Conservation (phyloP, 2,888 invertebrate species). For the Agriopis leucophaearia region DNA sequence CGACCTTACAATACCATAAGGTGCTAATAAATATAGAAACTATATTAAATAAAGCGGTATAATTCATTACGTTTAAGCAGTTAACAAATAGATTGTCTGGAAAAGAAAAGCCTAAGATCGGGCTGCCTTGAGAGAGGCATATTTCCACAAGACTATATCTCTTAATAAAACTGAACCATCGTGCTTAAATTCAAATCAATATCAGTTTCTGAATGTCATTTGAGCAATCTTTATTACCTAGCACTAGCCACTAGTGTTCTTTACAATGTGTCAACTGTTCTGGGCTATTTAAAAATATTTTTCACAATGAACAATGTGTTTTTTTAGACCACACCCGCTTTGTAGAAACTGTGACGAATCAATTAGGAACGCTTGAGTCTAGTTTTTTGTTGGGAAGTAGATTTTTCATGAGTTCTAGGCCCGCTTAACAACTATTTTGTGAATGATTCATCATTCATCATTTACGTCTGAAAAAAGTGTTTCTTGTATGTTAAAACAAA, state of each 20-base stretch:
- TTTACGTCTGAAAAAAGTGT: background rate
- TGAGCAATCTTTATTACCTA: conserved; percentile 29
- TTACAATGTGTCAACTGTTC: conserved; percentile 24
- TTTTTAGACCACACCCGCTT: conserved; percentile 11
- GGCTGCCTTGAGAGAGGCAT: too few species aligned
- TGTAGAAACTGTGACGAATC: conserved; percentile 18
- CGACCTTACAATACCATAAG: too few species aligned
- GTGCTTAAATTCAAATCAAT: background rate
- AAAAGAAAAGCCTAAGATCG: too few species aligned
- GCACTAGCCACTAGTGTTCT: conserved; percentile 3
- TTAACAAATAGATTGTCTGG: too few species aligned
- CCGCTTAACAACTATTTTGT: background rate
- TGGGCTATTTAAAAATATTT: conserved; percentile 21
- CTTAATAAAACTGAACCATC: background rate
- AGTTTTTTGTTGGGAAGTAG: background rate
- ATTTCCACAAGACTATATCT: too few species aligned
- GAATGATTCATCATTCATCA: background rate
- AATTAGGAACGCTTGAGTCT: conserved; percentile 7
- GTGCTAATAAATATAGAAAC: too few species aligned
- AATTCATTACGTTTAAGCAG: too few species aligned
- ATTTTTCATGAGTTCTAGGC: background rate
- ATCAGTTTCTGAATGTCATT: conserved; percentile 17
- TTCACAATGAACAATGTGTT: conserved; percentile 10
- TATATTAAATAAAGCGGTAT: too few species aligned
- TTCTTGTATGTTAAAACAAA: background rate